Conservation (phyloP, 2,888 invertebrate species). For the Perizoma flavofasciatum region DNA sequence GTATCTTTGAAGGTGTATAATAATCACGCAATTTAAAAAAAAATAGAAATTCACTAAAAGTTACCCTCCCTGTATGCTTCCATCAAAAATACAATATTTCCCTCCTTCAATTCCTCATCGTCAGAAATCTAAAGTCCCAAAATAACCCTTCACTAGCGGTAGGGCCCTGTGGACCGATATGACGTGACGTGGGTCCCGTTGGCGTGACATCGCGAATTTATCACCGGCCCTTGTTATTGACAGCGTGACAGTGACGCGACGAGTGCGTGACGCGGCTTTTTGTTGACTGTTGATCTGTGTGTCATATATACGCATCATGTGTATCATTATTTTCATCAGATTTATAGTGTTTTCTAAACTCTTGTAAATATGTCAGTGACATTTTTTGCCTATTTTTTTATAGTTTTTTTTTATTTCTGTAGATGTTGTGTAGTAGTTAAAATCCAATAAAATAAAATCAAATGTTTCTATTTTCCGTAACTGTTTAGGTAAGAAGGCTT, state of each 20-base stretch:
- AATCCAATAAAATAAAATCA: too few species aligned
- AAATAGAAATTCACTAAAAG: slow-evolving; percentile 12
- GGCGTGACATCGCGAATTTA: slow-evolving; percentile 49
- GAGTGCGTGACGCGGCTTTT: slow-evolving; percentile 37
- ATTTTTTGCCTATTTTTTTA: background rate
- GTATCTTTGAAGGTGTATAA: too few species aligned
- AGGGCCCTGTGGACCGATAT: slow-evolving; percentile 41
- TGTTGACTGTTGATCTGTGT: slow-evolving; percentile 35
- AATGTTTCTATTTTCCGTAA: too few species aligned
- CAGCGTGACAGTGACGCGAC: slow-evolving; percentile 46
- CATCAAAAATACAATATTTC: slow-evolving; percentile 23
- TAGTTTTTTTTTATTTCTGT: too few species aligned
- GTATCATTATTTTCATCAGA: slow-evolving; percentile 19
- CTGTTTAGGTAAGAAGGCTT: too few species aligned
- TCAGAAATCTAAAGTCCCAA: slow-evolving; percentile 47
- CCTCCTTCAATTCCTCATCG: slow-evolving; percentile 27
- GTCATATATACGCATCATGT: slow-evolving; percentile 26
- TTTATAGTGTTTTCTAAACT: background rate
- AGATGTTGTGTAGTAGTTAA: too few species aligned
- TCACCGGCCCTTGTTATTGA: slow-evolving; percentile 63
- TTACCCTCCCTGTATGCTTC: slow-evolving; percentile 1
- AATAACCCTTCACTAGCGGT: slow-evolving; percentile 49
- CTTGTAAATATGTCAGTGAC: background rate
- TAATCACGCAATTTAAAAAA: background rate
- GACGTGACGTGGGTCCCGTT: slow-evolving; percentile 61